These are phyloP conservation scores for Phylloscopus trochilus DNA, from an alignment of 2,113 vertebrate species.

Conservation along the genomic window DNA sequence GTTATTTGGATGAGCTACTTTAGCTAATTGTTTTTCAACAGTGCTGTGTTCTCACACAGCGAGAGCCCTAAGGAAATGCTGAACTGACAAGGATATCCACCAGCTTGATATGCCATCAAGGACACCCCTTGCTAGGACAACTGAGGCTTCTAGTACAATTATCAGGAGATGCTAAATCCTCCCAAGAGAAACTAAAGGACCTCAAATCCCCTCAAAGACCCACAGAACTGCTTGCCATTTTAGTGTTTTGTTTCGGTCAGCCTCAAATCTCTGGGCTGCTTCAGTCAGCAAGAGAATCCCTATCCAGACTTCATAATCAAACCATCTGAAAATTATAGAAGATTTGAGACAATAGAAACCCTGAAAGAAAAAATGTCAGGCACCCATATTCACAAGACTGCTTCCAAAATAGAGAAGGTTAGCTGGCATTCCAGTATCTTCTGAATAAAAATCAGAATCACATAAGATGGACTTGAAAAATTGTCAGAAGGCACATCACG, in stretches of 20 bases:
- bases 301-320: neutral
- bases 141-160: neutral
- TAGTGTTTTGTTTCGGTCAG: neutral
- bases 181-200: neutral
- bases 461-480: neutral
- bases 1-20: neutral
- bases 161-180: neutral
- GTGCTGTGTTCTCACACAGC: neutral
- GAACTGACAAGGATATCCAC: neutral
- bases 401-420: neutral
- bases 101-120: neutral
- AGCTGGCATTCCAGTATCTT: neutral
- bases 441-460: neutral
- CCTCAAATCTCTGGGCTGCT: neutral
- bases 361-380: neutral
- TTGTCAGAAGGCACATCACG: neutral
- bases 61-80: neutral
- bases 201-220: neutral
- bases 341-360: neutral
- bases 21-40: neutral
- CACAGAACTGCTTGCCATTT: neutral
- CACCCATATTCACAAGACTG: neutral
- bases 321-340: neutral
- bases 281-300: neutral
- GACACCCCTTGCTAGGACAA: neutral